Conservation (phyloP, 2,888 invertebrate genomes). For the Deroplatys truncata region DNA sequence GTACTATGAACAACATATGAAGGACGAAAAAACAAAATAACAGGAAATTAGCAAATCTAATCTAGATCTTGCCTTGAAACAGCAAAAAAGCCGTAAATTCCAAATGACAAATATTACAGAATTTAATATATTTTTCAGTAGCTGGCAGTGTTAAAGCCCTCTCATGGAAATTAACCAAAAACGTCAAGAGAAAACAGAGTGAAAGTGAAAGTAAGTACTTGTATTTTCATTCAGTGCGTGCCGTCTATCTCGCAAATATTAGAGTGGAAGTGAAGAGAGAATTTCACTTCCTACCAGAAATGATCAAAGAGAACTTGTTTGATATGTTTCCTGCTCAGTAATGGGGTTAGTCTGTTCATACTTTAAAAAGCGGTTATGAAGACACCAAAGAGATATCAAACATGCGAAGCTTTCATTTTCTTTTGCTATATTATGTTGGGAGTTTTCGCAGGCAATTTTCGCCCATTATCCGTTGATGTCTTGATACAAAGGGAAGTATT, state of each 20-base stretch:
- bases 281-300: not conserved
- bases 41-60: not conserved
- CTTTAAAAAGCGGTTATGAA: not conserved
- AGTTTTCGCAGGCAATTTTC: not conserved
- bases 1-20: no score
- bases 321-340: not conserved
- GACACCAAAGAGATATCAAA: not conserved
- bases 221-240: not conserved
- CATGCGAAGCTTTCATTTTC: not conserved
- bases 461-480: not conserved
- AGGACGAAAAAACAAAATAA: no score
- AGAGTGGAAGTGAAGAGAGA: not conserved
- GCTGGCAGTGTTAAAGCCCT: not conserved
- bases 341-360: not conserved
- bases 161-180: not conserved
- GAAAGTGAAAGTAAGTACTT: not conserved
- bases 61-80: not conserved
- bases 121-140: not conserved
- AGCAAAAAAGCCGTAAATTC: not conserved
- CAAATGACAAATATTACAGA: not conserved
- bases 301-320: not conserved
- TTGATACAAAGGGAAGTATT: not conserved
- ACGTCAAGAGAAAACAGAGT: not conserved
- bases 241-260: not conserved
- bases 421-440: not conserved